Evolutionary conservation across 1,140 invertebrate genomes (phyloP).

Genomic region (Prorops nasuta): DNA sequence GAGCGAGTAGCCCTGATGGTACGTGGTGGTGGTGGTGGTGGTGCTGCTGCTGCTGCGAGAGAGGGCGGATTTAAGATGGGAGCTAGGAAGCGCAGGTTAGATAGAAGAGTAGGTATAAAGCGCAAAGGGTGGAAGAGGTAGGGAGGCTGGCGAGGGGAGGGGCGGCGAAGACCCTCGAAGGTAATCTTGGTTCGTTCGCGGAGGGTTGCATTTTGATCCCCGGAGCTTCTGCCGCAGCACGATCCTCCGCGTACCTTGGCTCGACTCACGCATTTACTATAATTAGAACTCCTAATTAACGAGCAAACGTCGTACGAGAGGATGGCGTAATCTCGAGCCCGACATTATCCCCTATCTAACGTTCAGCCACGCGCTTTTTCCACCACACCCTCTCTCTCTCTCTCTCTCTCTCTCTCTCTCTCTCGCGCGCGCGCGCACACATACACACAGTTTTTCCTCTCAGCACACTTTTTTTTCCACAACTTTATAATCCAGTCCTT

Average conservation of each 20-base stretch:
- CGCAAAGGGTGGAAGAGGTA: no score
- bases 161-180: slow-evolving; percentile 40
- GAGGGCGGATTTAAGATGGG: slow-evolving; percentile 10
- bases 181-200: slow-evolving; percentile 48
- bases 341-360: slow-evolving; percentile 24
- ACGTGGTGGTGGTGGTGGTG: no score
- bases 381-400: neutral
- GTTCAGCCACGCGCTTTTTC: no score
- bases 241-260: slow-evolving; percentile 33
- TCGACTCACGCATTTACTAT: slow-evolving; percentile 38
- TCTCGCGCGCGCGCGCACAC: no score
- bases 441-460: no score
- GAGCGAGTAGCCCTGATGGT: no score
- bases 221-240: slow-evolving; percentile 47
- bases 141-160: slow-evolving; percentile 31
- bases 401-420: no score
- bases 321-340: slow-evolving; percentile 31
- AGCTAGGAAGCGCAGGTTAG: slow-evolving; percentile 24
- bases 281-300: slow-evolving; percentile 45
- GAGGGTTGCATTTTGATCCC: slow-evolving; percentile 51
- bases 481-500: no score
- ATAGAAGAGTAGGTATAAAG: no score
- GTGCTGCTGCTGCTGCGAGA: no score
- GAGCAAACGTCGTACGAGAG: slow-evolving; percentile 33
- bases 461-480: no score